Base-by-base conservation (phyloP, 1,140 invertebrate genomes). In the Drosophila burlai region DNA sequence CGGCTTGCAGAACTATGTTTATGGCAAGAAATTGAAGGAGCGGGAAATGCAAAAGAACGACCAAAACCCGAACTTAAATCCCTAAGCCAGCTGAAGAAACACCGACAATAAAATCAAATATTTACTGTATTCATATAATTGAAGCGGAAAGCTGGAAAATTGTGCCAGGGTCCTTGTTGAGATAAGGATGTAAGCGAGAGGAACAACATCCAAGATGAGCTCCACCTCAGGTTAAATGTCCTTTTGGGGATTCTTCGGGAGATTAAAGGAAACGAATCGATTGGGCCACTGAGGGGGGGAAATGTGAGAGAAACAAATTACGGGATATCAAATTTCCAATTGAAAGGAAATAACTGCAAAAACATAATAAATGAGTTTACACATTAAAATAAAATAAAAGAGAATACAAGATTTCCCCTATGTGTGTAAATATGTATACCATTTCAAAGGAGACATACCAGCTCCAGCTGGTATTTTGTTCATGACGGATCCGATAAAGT, bases 41-140 rank as follows among this genome's bases (percentile, higher is more conserved):
- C 38, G 21, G 21, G 1, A 50, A 72, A 49, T 60, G 38, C 59
- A 68, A 76, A 68, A 40, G 34, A 42, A 42, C 31, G 29, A 57
- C 29, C 31, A n/a, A 38, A 24, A 21, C n/a, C 31, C 24, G 31
- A 38, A 26, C 10, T 21, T 47, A 60, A 72, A 60, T 40, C 52
- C 31, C 26, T 67, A 43, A 29, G 34, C 55, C 52, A 57, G 54
- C 36, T 46, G 24, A 42, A 38, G 64, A 68, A 72, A 72, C 38
- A 50, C 45, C 69, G n/a, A 29, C 67, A 73, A 77, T 76, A 77
- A 77, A 68, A 55, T 69, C 64, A 42, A 76, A 69, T 77, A 77
- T 78, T 68, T 77, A 77, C 65, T 43, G 59, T 62, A 52, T 69
- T 69, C 58, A 43, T 69, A 55, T 61, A 77, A 77, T 68, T 77